Evolutionary conservation across 2,113 vertebrate species (phyloP), one percentile per base, ranked within the genome.

Genomic region (Aegotheles bennettii): DNA sequence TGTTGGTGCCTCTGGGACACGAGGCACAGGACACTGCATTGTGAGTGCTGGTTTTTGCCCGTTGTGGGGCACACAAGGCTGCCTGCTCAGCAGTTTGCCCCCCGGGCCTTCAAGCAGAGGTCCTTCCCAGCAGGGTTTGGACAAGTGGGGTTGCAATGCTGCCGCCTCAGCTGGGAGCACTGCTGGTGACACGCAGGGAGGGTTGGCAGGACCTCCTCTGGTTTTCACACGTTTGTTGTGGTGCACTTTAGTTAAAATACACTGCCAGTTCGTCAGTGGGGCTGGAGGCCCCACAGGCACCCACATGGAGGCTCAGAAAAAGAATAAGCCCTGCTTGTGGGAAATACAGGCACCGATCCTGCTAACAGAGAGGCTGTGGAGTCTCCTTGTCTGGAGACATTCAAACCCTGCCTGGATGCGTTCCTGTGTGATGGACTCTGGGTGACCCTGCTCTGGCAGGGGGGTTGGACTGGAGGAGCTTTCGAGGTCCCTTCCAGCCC

Each of bases 1-100:
- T 0, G 3, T 24, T 18, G 1, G 2, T 3, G 16, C 18, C 47
- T 40, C 26, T 16, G 16, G 19, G 19, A 42, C 42, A 17, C 8
- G 6, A 4, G 29, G 26, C 0, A 0, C 3, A 5, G 31, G 26
- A 4, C 38, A 10, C 0, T 3, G 0, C 33, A 2, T 6, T 0
- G 0, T 3, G 21, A 28, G 5, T 33, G 33, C 7, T 26, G 18
- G 18, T 18, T 57, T 48, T 25, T 50, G 11, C 15, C 69, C 16
- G 26, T 1, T 16, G 54, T 16, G 69, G 36, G 31, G 38, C 40
- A 73, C 42, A 4, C 1, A 1, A 15, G 23, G 43, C 47, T 11
- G 2, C 12, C 54, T 10, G 35, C 29, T 21, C 9, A 9, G 29
- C 25, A 14, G 5, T 25, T 9, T 25, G 43, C 16, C 59, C n/a